phyloP scores from a whole-genome alignment of 2,113 vertebrate genomes.

The Fukomys damarensis region DNA sequence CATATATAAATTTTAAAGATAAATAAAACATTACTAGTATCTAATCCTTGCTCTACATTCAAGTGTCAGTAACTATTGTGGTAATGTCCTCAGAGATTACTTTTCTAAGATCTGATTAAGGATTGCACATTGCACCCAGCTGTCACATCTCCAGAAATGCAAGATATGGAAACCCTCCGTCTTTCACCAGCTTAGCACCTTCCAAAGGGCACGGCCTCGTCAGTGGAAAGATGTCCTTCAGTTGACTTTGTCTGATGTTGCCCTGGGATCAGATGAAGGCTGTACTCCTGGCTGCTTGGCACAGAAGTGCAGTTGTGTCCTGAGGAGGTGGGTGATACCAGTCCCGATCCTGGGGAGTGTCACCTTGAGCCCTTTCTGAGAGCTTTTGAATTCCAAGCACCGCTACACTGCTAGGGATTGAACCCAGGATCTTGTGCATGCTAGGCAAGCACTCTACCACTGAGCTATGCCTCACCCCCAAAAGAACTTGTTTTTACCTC shows the following conservation, averaged over 20 bases:
- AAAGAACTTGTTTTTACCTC: background rate
- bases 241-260: background rate
- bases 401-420: background rate
- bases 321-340: background rate
- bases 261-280: background rate
- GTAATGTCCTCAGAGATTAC: background rate
- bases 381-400: background rate
- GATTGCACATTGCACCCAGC: background rate
- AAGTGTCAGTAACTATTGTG: background rate
- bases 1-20: background rate
- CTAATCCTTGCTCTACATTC: background rate
- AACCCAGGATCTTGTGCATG: background rate
- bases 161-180: background rate
- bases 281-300: background rate
- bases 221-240: background rate
- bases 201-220: background rate
- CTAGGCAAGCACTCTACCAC: background rate
- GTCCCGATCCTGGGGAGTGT: background rate
- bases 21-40: background rate
- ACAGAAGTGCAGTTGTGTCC: background rate
- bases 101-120: background rate
- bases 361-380: background rate
- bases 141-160: accelerated
- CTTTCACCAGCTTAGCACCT: background rate
- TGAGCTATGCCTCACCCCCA: background rate